Evolutionary conservation across 2,797 vertebrate genomes (phyloP).

Genomic region (Paguma larvata): DNA sequence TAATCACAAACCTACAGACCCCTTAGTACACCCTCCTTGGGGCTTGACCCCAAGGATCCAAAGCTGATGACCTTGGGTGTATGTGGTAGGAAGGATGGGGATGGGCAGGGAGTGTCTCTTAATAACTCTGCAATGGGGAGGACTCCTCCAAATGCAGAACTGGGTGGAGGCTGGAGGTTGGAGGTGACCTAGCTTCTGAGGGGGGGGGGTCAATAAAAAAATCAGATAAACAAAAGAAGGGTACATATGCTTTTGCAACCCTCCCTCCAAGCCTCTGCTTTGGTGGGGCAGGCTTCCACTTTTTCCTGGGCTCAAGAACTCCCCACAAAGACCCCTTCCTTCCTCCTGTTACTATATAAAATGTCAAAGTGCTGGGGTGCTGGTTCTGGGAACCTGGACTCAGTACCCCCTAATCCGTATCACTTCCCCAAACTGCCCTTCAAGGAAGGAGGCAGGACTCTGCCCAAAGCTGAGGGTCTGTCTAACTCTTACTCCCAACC

Average conservation of each 20-base stretch:
- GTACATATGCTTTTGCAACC: constrained; percentile 37
- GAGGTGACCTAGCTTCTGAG: constrained; percentile 58
- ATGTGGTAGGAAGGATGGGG: constrained; percentile 17
- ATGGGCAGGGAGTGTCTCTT: constrained; percentile 47
- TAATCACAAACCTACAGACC: constrained; percentile 79
- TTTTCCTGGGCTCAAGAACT: constrained; percentile 7
- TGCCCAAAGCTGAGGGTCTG: background rate
- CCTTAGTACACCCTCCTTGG: constrained; percentile 69
- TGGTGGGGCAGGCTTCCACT: background rate
- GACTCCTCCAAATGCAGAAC: constrained; percentile 52
- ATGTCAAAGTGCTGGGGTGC: background rate
- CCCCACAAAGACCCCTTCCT: background rate
- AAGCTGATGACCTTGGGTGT: constrained; percentile 47
- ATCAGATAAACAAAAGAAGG: constrained; percentile 58
- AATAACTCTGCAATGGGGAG: constrained; percentile 47
- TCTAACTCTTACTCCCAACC: constrained; percentile 33
- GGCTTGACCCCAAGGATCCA: constrained; percentile 61
- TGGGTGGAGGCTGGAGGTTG: constrained; percentile 25
- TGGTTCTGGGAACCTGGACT: background rate
- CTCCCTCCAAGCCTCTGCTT: constrained; percentile 54
- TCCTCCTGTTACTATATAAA: background rate
- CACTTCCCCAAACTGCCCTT: constrained; percentile 4
- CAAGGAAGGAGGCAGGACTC: constrained; percentile 30
- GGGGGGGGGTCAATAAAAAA: constrained; percentile 63
- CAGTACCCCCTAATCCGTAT: background rate